phyloP scores from a whole-genome alignment of 2,888 invertebrate species.

The Tenthredo mesomela region DNA sequence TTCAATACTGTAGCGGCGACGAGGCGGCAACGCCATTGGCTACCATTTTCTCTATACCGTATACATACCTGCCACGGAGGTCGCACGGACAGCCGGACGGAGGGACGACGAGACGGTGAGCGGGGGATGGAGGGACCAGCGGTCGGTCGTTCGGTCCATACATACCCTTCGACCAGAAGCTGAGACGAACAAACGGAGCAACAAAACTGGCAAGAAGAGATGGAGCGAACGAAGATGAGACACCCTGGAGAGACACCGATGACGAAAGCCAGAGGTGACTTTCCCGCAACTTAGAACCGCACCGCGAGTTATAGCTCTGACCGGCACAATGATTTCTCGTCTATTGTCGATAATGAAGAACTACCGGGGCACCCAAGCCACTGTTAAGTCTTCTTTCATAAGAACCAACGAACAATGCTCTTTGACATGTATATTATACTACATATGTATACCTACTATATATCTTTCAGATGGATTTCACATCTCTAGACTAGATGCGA shows the following conservation, averaged over 20 bases:
- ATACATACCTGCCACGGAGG: conserved; percentile 38
- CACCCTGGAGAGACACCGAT: conserved; percentile 35
- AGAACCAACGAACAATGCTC: conserved; percentile 14
- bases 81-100: conserved; percentile 44
- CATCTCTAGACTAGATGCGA: background rate
- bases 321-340: background rate
- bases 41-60: conserved; percentile 70
- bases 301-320: background rate
- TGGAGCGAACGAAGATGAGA: background rate
- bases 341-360: conserved; percentile 25
- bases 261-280: conserved; percentile 9
- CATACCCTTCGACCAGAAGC: conserved; percentile 48
- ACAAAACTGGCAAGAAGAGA: conserved; percentile 21
- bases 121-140: conserved; percentile 14
- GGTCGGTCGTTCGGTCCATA: conserved; percentile 18
- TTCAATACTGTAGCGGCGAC: conserved; percentile 75
- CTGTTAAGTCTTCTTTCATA: conserved; percentile 19
- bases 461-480: background rate
- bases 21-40: conserved; percentile 75
- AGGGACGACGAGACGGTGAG: conserved; percentile 42
- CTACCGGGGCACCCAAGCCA: conserved; percentile 2
- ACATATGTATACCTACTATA: too few relatives aligned
- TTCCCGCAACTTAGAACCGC: background rate
- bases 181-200: conserved; percentile 36
- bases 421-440: background rate